These are phyloP conservation scores for Ciona savignyi DNA, from an alignment of 23 tunicate species.

Conservation along the genomic window DNA sequence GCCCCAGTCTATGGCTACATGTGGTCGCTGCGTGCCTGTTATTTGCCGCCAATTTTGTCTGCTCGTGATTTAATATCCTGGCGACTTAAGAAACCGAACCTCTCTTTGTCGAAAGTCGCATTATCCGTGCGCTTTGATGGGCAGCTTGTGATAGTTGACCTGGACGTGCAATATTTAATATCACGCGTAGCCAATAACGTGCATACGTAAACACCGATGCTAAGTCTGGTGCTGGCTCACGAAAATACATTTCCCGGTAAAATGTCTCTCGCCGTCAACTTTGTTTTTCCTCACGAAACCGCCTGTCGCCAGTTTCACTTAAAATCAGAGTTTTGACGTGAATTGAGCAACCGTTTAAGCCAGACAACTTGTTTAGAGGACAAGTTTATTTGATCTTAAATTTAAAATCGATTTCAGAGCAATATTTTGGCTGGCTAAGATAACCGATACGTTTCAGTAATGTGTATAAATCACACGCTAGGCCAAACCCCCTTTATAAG, in stretches of 20 bases:
- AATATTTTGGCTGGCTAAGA: too few relatives aligned
- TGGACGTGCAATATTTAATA: background rate
- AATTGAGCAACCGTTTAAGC: too few relatives aligned
- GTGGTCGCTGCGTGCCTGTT: background rate
- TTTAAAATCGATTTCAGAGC: too few relatives aligned
- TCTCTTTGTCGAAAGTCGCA: background rate
- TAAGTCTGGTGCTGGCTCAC: background rate
- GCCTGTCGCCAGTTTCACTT: background rate
- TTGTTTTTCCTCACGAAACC: background rate
- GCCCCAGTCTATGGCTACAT: background rate
- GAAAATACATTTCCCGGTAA: background rate
- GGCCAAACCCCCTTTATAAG: too few relatives aligned
- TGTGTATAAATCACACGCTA: too few relatives aligned
- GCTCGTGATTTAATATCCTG: background rate
- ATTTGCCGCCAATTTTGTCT: background rate
- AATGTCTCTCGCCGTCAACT: background rate
- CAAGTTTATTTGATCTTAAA: too few relatives aligned
- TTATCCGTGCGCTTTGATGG: background rate
- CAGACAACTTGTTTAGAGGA: too few relatives aligned
- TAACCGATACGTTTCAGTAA: too few relatives aligned
- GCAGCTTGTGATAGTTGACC: slow-evolving; percentile 1
- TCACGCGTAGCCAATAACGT: background rate
- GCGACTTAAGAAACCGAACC: background rate
- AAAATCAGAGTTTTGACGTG: too few relatives aligned
- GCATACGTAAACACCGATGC: background rate